Conservation (phyloP, 2,888 invertebrate species). For the Sialis lutaria region DNA sequence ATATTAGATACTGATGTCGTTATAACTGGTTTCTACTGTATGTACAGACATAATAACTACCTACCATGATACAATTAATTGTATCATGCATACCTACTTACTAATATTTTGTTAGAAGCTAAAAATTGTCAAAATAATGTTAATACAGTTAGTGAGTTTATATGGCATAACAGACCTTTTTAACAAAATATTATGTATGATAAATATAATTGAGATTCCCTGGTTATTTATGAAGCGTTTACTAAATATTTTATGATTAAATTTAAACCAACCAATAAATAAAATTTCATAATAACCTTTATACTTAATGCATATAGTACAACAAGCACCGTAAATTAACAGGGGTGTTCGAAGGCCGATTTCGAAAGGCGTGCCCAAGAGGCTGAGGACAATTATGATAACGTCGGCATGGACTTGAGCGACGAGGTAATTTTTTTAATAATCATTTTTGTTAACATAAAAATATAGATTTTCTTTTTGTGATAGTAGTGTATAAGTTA, state of each 20-base stretch:
- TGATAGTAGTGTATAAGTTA: not conserved
- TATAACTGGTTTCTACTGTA: too few species aligned
- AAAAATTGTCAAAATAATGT: too few species aligned
- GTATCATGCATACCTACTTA: too few species aligned
- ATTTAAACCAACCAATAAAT: not conserved
- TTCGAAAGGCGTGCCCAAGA: conserved; percentile 19
- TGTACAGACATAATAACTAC: too few species aligned
- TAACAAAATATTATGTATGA: too few species aligned
- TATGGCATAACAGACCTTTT: too few species aligned
- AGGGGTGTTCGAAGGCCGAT: conserved; percentile 2
- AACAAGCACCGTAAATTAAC: conserved; percentile 7
- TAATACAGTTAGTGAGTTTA: too few species aligned
- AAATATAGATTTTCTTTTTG: not conserved
- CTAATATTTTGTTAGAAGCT: too few species aligned
- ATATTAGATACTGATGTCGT: too few species aligned
- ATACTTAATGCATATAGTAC: conserved; percentile 6
- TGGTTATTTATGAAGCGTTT: too few species aligned
- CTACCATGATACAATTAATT: too few species aligned
- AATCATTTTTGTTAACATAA: not conserved
- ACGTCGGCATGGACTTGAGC: conserved; percentile 65
- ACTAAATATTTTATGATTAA: not conserved
- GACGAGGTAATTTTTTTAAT: conserved; percentile 33
- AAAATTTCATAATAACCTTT: conserved; percentile 2
- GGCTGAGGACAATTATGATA: conserved; percentile 54
- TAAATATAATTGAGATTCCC: too few species aligned